Evolutionary conservation across 2,113 vertebrate species (phyloP).

Genomic region (Hippocampus mohnikei): DNA sequence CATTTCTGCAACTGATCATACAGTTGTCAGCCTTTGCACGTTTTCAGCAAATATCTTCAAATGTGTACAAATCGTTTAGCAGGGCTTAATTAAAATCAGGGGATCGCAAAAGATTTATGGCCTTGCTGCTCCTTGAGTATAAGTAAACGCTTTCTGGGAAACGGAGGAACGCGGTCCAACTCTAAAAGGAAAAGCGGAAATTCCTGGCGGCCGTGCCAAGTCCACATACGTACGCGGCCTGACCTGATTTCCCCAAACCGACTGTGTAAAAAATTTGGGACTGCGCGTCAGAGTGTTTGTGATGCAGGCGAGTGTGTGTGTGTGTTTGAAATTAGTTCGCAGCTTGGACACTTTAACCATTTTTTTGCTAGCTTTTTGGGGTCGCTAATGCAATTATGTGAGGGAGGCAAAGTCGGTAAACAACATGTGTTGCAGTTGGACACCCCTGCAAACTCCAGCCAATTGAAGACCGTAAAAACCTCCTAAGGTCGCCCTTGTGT

Average conservation of each 20-base stretch:
- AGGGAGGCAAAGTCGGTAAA: not conserved
- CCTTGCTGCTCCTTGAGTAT: not conserved
- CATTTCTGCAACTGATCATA: too few relatives aligned
- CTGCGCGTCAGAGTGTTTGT: not conserved
- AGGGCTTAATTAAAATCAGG: too few relatives aligned
- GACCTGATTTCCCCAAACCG: slow-evolving; percentile 32
- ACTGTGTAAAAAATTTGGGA: not conserved
- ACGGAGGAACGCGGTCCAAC: slow-evolving; percentile 35
- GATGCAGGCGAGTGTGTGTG: not conserved
- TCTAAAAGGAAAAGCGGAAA: slow-evolving; percentile 23
- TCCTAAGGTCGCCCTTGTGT: too few relatives aligned
- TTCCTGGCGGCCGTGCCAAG: slow-evolving; percentile 35
- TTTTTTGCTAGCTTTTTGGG: not conserved
- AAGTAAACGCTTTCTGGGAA: slow-evolving; percentile 10
- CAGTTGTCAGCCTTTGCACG: too few relatives aligned
- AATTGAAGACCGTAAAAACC: not conserved
- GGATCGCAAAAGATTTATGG: not conserved
- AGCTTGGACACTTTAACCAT: too few relatives aligned
- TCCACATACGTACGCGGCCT: slow-evolving; percentile 35
- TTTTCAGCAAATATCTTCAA: too few relatives aligned
- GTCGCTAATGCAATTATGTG: not conserved
- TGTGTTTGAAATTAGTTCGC: not conserved
- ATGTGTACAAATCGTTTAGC: too few relatives aligned
- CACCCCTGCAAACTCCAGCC: not conserved
- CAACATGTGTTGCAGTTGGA: not conserved